Evolutionary conservation across 1,140 invertebrate genomes (phyloP).

Genomic region (Orchestia grillus): DNA sequence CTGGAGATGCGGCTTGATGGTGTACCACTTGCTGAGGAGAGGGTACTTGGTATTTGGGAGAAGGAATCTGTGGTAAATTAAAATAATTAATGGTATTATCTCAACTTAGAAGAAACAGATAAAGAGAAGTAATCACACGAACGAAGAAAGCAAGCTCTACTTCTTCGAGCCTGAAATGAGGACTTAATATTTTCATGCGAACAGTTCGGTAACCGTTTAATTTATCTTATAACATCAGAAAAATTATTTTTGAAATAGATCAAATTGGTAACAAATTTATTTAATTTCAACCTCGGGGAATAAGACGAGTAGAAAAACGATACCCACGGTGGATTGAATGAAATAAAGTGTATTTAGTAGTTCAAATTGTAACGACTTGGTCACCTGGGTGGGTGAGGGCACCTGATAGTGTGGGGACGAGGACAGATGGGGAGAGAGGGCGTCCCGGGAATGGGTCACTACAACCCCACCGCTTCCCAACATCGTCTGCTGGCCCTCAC

Average conservation of each 20-base stretch:
- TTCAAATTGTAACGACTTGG: neutral
- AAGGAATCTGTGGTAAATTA: neutral
- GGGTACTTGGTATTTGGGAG: slow-evolving; percentile 24
- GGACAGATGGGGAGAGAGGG: neutral
- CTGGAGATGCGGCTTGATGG: neutral
- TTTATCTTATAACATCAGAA: neutral
- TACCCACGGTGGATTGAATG: neutral
- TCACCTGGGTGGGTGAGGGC: neutral
- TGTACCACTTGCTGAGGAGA: slow-evolving; percentile 38
- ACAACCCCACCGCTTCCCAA: neutral
- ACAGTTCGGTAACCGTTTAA: neutral
- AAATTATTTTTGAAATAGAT: neutral
- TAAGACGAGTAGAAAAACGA: neutral
- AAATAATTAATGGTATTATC: neutral
- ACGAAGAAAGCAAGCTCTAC: neutral
- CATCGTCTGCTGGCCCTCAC: neutral
- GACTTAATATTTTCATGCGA: neutral
- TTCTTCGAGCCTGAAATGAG: neutral
- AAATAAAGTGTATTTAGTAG: neutral
- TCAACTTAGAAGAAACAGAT: neutral
- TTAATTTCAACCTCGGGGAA: neutral
- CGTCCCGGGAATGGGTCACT: neutral
- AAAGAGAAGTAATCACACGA: neutral
- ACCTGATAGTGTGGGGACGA: slow-evolving; percentile 13
- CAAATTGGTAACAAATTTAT: neutral